These are phyloP conservation scores for Pachyuromys duprasi DNA, from an alignment of 2,797 vertebrate genomes.

Conservation along the genomic window DNA sequence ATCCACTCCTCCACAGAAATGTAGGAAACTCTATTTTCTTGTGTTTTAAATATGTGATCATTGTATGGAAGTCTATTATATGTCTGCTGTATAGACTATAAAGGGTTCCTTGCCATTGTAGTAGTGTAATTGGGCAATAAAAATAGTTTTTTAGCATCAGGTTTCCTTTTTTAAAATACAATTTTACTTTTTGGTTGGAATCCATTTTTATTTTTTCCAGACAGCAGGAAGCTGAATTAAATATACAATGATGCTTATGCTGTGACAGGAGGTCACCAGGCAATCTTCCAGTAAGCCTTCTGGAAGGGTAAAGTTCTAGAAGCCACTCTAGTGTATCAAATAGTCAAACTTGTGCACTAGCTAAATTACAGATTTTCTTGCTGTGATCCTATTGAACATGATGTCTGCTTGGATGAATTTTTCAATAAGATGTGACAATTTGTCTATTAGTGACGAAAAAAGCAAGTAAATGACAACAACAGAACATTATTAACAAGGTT, in stretches of 20 bases:
- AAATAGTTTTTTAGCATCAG: conserved; percentile 46
- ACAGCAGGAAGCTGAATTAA: conserved; percentile 64
- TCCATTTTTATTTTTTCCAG: conserved; percentile 52
- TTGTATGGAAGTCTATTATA: conserved; percentile 22
- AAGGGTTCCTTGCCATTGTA: conserved; percentile 14
- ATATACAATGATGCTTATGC: conserved; percentile 45
- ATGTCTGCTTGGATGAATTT: conserved; percentile 21
- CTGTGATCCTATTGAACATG: conserved; percentile 2
- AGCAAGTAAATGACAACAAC: not conserved
- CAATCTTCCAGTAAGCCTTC: conserved; percentile 63
- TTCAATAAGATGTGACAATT: conserved; percentile 57
- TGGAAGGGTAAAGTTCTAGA: conserved; percentile 65
- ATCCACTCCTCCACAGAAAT: not conserved
- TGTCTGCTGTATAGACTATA: conserved; percentile 45
- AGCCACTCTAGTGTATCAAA: conserved; percentile 44
- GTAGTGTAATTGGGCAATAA: not conserved
- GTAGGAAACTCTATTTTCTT: conserved; percentile 24
- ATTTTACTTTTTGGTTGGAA: conserved; percentile 66
- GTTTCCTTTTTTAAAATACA: not conserved
- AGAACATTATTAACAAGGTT: conserved; percentile 11
- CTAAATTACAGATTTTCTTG: conserved; percentile 57
- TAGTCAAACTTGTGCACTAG: conserved; percentile 49
- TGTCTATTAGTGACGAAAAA: conserved; percentile 37
- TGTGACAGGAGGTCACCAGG: conserved; percentile 43
- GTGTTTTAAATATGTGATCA: conserved; percentile 49